Percentiles rank a stretch among this genome's conserved stretches.
Conservation (phyloP, 2,113 vertebrate genomes). For the Odontophorus gujanensis region DNA sequence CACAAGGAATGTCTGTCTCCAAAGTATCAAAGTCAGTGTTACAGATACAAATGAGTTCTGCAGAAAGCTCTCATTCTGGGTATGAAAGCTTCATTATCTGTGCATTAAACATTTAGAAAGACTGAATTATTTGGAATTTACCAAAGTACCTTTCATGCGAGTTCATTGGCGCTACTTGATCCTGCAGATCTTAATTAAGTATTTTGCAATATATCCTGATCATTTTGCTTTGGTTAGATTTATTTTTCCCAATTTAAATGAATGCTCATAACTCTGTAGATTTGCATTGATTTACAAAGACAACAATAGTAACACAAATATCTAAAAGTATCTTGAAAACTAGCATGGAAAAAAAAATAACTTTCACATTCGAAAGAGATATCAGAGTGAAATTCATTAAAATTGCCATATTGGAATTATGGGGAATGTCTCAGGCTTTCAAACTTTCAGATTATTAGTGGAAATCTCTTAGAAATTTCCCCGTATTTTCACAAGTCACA, state of each 20-base stretch:
- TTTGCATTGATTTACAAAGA: not conserved
- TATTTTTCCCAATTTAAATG: not conserved
- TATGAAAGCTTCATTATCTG: not conserved
- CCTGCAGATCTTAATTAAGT: not conserved
- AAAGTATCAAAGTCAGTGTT: slow-evolving; percentile 10
- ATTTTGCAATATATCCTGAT: not conserved
- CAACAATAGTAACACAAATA: not conserved
- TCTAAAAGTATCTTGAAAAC: not conserved
- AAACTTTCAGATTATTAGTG: not conserved
- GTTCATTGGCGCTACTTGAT: not conserved
- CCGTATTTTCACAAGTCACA: not conserved
- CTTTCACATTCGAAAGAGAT: not conserved
- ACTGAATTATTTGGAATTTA: not conserved
- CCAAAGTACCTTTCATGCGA: not conserved
- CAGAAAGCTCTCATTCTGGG: not conserved
- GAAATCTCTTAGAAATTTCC: not conserved
- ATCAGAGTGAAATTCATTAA: not conserved
- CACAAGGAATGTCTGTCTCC: not conserved
- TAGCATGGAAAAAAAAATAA: not conserved
- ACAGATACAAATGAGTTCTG: not conserved
- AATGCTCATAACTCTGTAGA: not conserved
- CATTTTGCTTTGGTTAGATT: not conserved
- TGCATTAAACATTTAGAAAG: not conserved
- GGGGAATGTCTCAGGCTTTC: not conserved
- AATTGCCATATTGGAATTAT: not conserved